These are phyloP conservation scores for Lamellibrachia columna DNA, from an alignment of 2,888 invertebrate genomes.

Conservation along the genomic window DNA sequence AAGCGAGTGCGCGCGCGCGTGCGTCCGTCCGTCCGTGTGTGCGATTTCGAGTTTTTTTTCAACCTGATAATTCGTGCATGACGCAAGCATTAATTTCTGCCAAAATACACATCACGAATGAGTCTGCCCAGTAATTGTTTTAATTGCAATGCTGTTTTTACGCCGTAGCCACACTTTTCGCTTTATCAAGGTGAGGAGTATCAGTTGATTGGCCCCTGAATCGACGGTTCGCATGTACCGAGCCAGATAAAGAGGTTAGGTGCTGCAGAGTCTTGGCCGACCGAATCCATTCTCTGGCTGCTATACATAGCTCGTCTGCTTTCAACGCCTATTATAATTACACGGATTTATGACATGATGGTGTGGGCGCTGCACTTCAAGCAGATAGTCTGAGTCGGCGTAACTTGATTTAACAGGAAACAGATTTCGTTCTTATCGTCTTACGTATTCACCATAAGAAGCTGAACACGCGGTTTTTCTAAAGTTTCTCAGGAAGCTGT, in stretches of 20 bases:
- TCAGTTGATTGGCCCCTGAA: not conserved
- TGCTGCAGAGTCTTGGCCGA: not conserved
- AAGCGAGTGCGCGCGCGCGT: not conserved
- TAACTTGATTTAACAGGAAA: not conserved
- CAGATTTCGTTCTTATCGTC: slow-evolving; percentile 6
- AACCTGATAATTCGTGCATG: too few species aligned
- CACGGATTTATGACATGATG: not conserved
- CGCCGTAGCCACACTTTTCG: not conserved
- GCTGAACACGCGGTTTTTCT: not conserved
- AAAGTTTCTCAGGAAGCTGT: not conserved
- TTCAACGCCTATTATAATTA: slow-evolving; percentile 1
- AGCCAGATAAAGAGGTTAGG: not conserved
- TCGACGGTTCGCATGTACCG: not conserved
- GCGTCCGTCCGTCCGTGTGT: not conserved
- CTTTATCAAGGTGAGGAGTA: not conserved
- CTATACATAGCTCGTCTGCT: not conserved
- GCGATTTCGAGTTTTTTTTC: too few species aligned
- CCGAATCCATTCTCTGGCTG: not conserved
- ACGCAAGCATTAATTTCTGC: too few species aligned
- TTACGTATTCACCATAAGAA: not conserved
- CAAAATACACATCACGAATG: too few species aligned
- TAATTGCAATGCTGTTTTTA: not conserved
- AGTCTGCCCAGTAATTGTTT: not conserved
- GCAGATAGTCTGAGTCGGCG: not conserved
- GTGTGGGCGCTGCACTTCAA: not conserved